phyloP scores from a whole-genome alignment of 2,797 vertebrate genomes.

The Carapus acus region DNA sequence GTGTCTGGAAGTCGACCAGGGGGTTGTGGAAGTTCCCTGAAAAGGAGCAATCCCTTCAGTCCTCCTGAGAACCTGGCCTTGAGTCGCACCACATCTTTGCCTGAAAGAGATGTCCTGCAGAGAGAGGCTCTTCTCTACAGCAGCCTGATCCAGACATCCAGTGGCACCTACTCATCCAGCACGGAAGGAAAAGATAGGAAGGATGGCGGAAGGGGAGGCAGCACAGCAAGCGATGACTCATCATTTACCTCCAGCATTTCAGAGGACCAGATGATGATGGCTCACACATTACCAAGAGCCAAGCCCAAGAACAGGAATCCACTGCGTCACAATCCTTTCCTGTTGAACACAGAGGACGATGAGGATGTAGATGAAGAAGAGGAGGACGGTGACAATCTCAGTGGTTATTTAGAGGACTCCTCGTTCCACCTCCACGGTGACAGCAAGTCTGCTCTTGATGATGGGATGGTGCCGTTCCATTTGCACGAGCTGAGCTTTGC shows the following conservation, averaged over 20 bases:
- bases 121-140: constrained; percentile 84
- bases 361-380: constrained; percentile 77
- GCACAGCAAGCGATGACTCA: constrained; percentile 69
- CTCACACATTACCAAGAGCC: constrained; percentile 57
- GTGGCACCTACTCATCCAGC: constrained; percentile 50
- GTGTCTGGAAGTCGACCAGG: constrained; percentile 77
- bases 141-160: constrained; percentile 78
- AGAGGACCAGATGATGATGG: constrained; percentile 61
- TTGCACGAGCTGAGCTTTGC: constrained; percentile 64
- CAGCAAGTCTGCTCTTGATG: constrained; percentile 37
- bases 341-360: constrained; percentile 71
- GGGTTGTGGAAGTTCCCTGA: constrained; percentile 66
- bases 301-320: constrained; percentile 58
- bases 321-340: constrained; percentile 86
- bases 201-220: constrained; percentile 54
- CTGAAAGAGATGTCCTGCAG: constrained; percentile 84
- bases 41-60: constrained; percentile 82
- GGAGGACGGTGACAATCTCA: constrained; percentile 68
- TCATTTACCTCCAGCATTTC: constrained; percentile 73
- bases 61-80: constrained; percentile 79
- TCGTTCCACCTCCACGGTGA: constrained; percentile 76
- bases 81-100: constrained; percentile 78
- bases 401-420: constrained; percentile 74
- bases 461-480: constrained; percentile 57
- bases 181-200: constrained; percentile 40